Evolutionary conservation across 1,140 invertebrate genomes (phyloP), one percentile per base, ranked within the genome.

Genomic region (Cherax quadricarinatus): DNA sequence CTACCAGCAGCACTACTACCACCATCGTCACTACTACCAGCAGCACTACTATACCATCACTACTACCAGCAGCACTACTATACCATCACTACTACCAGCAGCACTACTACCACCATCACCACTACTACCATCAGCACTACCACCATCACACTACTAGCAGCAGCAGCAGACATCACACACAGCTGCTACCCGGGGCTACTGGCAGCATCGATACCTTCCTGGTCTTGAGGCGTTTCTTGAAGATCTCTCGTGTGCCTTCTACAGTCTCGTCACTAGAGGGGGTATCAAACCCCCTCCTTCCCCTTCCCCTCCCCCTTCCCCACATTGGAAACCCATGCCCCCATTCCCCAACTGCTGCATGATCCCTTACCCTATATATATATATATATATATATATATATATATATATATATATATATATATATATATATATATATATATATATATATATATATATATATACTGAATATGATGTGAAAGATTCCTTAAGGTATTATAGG

Each of bases 181-280:
- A 75, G 70, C 70, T n/a, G 70, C 70, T n/a, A n/a, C 70, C 70
- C 0, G 70, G 70, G n/a, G 70, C 70, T 41, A 41, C 70, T 24
- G n/a, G n/a, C 70, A 75, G 70, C 70, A n/a, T 75, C 70, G 70
- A 75, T 75, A 75, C 70, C 70, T 75, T 6, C 3, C 24, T 75
- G n/a, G 70, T n/a, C 70, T 12, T 41, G 30, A 41, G 6, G 14
- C 70, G n/a, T 21, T 75, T 75, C 70, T 75, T 75, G 24, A 75
- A 75, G 70, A 75, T 30, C 70, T n/a, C 12, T 30, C 12, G 24
- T 30, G 70, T 75, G 70, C n/a, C n/a, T 75, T 75, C 6, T 75
- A n/a, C n/a, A 30, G 3, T 21, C 5, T 12, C 5, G 70, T 30
- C 70, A 30, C 70, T 75, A 30, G 30, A 41, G 30, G 30, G 66